Percentiles rank a stretch among this genome's conserved stretches.
phyloP scores from a whole-genome alignment of 2,113 vertebrate species.

The Azemiops feae region DNA sequence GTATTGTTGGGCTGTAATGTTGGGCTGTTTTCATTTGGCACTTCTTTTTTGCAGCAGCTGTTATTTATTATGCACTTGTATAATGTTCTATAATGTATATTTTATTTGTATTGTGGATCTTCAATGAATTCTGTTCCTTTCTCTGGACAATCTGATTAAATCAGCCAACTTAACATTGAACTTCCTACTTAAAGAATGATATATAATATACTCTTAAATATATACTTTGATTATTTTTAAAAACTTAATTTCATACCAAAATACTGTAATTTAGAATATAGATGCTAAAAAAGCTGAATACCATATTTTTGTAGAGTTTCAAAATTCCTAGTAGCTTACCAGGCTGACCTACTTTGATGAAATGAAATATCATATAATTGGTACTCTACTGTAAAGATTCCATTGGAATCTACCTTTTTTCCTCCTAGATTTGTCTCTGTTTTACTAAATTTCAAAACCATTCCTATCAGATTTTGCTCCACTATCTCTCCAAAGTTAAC shows the following conservation, averaged over 20 bases:
- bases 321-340: not conserved
- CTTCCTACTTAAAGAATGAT: not conserved
- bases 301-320: not conserved
- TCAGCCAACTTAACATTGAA: not conserved
- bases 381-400: not conserved
- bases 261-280: not conserved
- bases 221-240: not conserved
- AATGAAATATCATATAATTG: not conserved
- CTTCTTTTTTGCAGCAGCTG: not conserved
- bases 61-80: not conserved
- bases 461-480: not conserved
- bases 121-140: not conserved
- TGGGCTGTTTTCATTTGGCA: constrained; percentile 8
- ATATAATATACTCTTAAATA: not conserved
- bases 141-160: constrained; percentile 24
- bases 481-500: not conserved
- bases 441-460: not conserved
- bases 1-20: not conserved
- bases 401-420: not conserved
- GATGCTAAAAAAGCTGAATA: not conserved
- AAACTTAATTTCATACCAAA: not conserved
- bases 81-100: not conserved
- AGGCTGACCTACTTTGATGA: not conserved
- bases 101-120: not conserved
- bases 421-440: not conserved